These are phyloP conservation scores for Bellardia bayeri DNA, from an alignment of 2,888 invertebrate species.

Conservation along the genomic window DNA sequence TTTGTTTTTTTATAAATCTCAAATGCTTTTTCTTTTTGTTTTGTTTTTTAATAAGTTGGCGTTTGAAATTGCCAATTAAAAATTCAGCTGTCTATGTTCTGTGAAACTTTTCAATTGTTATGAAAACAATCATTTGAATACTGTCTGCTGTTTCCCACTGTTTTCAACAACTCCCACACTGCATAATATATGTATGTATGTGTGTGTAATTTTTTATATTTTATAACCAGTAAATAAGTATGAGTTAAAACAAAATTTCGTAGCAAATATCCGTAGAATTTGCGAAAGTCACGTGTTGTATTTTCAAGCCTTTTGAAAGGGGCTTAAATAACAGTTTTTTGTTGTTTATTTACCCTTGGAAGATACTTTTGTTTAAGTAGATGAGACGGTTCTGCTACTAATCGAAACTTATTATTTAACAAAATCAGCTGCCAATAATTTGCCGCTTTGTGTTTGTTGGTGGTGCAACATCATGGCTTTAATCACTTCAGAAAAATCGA, in stretches of 20 bases:
- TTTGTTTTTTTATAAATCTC: too few relatives aligned
- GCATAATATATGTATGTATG: too few relatives aligned
- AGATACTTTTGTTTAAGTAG: slow-evolving; percentile 20
- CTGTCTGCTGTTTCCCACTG: neutral
- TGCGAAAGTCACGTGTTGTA: slow-evolving; percentile 54
- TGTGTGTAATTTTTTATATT: neutral
- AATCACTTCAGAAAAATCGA: slow-evolving; percentile 57
- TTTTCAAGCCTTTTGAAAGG: slow-evolving; percentile 40
- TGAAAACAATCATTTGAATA: neutral
- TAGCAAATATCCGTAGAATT: slow-evolving; percentile 32
- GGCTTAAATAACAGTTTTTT: slow-evolving; percentile 10
- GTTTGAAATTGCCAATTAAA: too few relatives aligned
- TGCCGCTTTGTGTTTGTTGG: slow-evolving; percentile 12
- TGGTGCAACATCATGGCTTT: slow-evolving; percentile 48
- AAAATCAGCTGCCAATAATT: slow-evolving; percentile 65
- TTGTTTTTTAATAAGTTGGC: neutral
- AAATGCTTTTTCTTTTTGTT: neutral
- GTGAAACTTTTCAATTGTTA: neutral
- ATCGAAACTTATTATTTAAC: slow-evolving; percentile 37
- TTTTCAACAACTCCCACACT: neutral
- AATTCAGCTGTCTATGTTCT: neutral
- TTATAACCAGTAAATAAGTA: slow-evolving; percentile 7
- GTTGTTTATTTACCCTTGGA: neutral
- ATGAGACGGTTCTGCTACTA: slow-evolving; percentile 9
- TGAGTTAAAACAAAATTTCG: neutral